Percentiles rank a stretch among this genome's conserved stretches.
phyloP scores from a whole-genome alignment of 2,888 invertebrate species.

The Dynastes hyllus region DNA sequence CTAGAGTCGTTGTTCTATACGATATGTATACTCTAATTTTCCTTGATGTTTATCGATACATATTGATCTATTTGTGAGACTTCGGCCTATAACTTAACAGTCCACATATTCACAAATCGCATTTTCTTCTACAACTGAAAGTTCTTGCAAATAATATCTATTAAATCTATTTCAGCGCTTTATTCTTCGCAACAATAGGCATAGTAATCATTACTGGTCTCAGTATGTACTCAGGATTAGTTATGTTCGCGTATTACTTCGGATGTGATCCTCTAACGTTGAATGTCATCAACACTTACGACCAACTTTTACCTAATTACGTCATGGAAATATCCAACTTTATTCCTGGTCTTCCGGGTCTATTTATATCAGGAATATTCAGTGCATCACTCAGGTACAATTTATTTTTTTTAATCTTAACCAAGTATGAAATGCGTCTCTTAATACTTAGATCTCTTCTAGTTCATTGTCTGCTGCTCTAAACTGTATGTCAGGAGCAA shows the following conservation, averaged over 20 bases:
- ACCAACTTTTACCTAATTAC: slow-evolving; percentile 79
- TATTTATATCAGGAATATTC: slow-evolving; percentile 84
- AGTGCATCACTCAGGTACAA: slow-evolving; percentile 76
- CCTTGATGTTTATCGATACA: no score
- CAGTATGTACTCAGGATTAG: slow-evolving; percentile 76
- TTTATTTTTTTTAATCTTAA: no score
- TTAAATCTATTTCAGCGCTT: slow-evolving; percentile 44
- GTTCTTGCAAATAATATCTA: background rate
- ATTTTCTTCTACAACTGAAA: background rate
- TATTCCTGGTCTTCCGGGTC: slow-evolving; percentile 82
- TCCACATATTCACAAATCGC: no score
- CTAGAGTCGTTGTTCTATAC: no score
- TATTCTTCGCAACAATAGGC: slow-evolving; percentile 66
- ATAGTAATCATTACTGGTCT: slow-evolving; percentile 75
- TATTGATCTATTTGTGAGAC: no score
- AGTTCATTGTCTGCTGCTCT: slow-evolving; percentile 78
- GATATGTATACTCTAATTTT: no score
- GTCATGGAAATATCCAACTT: slow-evolving; percentile 80
- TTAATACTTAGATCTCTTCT: slow-evolving; percentile 58
- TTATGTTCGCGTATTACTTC: slow-evolving; percentile 78
- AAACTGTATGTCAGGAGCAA: slow-evolving; percentile 77
- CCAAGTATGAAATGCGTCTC: background rate
- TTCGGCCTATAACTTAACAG: no score
- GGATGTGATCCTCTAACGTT: slow-evolving; percentile 78
- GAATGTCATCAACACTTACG: slow-evolving; percentile 74